Evolutionary conservation across 37 sponge, comb jelly and placozoan species (phyloP).

Genomic region (Diacarnus erythraeanus): DNA sequence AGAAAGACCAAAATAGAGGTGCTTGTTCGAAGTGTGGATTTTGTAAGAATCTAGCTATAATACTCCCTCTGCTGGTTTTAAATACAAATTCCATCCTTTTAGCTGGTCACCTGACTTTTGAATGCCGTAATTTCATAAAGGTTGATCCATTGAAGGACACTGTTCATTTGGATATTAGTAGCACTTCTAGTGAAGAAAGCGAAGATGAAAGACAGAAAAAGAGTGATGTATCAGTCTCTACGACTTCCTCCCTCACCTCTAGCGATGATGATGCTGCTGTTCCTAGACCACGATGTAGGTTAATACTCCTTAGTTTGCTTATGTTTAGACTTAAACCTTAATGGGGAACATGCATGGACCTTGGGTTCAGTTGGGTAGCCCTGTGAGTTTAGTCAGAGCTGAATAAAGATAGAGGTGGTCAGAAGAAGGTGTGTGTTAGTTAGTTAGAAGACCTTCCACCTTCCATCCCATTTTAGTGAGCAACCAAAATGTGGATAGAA

Average conservation of each 20-base stretch:
- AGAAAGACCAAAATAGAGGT: conserved; percentile 56
- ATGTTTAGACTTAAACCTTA: too few species aligned
- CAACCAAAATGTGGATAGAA: too few species aligned
- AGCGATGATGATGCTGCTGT: conserved; percentile 28
- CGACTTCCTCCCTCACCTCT: conserved; percentile 32
- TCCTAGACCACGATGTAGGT: too few species aligned
- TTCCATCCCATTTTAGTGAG: too few species aligned
- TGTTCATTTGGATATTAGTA: conserved; percentile 79
- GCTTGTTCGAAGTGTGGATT: conserved; percentile 83
- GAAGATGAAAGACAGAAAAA: conserved; percentile 5
- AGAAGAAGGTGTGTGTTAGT: too few species aligned
- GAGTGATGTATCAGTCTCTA: conserved; percentile 18
- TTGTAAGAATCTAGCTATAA: conserved; percentile 45
- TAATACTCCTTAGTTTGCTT: too few species aligned
- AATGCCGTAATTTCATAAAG: conserved; percentile 86
- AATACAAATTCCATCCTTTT: neutral
- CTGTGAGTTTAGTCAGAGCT: too few species aligned
- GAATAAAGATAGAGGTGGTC: too few species aligned
- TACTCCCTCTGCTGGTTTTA: too few species aligned
- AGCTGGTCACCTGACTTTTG: conserved; percentile 90
- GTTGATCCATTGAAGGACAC: conserved; percentile 69
- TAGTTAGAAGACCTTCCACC: too few species aligned
- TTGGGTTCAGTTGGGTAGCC: too few species aligned
- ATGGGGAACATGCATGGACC: too few species aligned
- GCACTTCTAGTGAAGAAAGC: conserved; percentile 87